Evolutionary conservation across 2,888 invertebrate species (phyloP), one percentile per base, ranked within the genome.

Genomic region (Sinopyrophorus schimmeli): DNA sequence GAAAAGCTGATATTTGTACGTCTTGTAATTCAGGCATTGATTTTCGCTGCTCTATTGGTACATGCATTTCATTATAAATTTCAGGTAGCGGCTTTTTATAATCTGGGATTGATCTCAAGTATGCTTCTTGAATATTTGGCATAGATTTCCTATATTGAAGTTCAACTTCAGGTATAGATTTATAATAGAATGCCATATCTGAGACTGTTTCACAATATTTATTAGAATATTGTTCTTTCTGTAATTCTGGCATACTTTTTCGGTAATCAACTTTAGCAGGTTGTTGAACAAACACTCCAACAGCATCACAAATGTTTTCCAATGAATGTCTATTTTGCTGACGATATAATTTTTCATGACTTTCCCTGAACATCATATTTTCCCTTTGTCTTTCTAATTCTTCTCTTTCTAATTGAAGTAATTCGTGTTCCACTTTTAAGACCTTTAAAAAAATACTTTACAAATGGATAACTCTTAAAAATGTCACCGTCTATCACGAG

Each of bases 321-420:
- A 71, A 60, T 4, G 72, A 72, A 53, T 69, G 66, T 28, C 70
- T 62, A 49, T 67, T 71, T 42, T 60, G 66, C 53, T 66, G 62
- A 38, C 68, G 57, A 32, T 65, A 61, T 9, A 62, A 59, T 57
- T 69, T 69, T 3, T 79, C 80, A 62, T 83, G 77, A 60, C 75
- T 78, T 63, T 87, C 87, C 26, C 83, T 78, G 59, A 81, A 76
- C 11, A 86, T 74, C 5, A 88, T 73, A 66, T 86, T 87, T 61
- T 86, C 87, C 6, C 86, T 77, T 64, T 88, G 87, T 2, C 89
- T 77, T 55, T 87, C 82, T 6, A 89, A 65, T 66, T 89, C 88
- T 67, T 89, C 89, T 68, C 86, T 85, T 66, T 90, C 87, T 30
- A 86, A 70, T 68, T 89, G 88, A 3, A 88, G 70, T 1, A 89